Base-by-base conservation (phyloP, 2,797 vertebrate species). In the Rallus crepitans region DNA sequence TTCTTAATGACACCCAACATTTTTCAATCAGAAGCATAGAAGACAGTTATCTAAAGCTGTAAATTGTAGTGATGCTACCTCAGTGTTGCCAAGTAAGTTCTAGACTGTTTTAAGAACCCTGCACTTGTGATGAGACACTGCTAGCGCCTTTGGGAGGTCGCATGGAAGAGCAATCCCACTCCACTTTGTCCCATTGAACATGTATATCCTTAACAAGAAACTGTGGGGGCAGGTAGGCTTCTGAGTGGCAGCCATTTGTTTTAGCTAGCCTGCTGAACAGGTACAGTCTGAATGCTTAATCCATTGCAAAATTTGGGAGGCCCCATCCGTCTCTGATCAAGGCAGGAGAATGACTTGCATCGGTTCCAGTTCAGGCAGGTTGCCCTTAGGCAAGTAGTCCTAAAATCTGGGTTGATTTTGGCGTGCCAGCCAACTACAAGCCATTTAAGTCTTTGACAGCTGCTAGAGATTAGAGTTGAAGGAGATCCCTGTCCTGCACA, bases 381-480 rank as follows among this genome's bases (percentile, higher is more conserved):
- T 83, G 33, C 25, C 66, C 72, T 87, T 81, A 84, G 82, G 47
- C 37, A 25, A 52, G 72, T 60, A 59, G 31, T 45, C 39, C 79
- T 75, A 92, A 96, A 82, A 77, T 39, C 33, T 70, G 68, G 2
- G 1, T 52, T 92, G 71, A 59, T 39, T 92, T 91, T 91, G 77
- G 50, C 0, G 0, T 78, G 76, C 88, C 33, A 48, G 86, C 79
- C 61, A 47, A 37, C 68, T 79, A 60, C 91, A 60, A 65, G 28
- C 61, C 86, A 15, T 82, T 83, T 65, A 89, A 95, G 48, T n/a
- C 77, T 95, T 85, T 93, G 87, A 95, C 63, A 93, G 66, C 86
- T 95, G 72, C 82, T 92, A 7, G 88, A 91, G 81, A 96, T 96
- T 87, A 96, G 55, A 69, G 83, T 52, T 90, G 84, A 95, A 93